phyloP scores from a whole-genome alignment of 2,888 invertebrate genomes.

The Amphimallon solstitiale region DNA sequence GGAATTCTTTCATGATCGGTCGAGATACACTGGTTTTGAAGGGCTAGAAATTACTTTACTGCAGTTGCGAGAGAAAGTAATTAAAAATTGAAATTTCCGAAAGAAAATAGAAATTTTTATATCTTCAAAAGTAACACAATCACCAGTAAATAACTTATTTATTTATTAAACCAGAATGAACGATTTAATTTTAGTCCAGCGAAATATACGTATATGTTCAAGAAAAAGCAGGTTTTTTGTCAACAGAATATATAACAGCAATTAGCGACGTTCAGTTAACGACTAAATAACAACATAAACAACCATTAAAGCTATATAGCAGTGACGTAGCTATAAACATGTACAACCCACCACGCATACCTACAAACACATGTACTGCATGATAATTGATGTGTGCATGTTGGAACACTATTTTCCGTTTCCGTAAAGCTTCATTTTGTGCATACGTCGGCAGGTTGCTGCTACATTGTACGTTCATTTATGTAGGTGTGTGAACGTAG shows the following conservation, averaged over 20 bases:
- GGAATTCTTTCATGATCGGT: no score
- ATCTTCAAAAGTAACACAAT: no score
- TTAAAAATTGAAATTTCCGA: no score
- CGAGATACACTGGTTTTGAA: no score
- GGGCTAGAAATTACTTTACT: no score
- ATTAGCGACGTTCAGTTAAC: slow-evolving; percentile 19
- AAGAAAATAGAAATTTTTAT: no score
- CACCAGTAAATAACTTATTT: no score
- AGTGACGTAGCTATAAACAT: neutral
- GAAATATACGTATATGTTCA: no score
- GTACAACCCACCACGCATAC: neutral
- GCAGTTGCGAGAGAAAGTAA: no score
- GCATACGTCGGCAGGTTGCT: neutral
- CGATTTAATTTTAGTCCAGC: no score
- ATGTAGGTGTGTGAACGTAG: neutral
- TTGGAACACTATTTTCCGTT: slow-evolving; percentile 26
- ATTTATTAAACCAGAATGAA: no score
- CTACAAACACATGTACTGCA: neutral
- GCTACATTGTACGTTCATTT: no score
- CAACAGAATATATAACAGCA: slow-evolving; percentile 7
- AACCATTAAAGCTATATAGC: slow-evolving; percentile 11
- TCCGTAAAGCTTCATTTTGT: slow-evolving; percentile 9
- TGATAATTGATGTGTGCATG: slow-evolving; percentile 21
- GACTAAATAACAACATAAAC: slow-evolving; percentile 12
- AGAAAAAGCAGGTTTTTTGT: neutral